phyloP scores from a whole-genome alignment of 92 coral and sea anemone genomes.

The Zoanthus sansibaricus region DNA sequence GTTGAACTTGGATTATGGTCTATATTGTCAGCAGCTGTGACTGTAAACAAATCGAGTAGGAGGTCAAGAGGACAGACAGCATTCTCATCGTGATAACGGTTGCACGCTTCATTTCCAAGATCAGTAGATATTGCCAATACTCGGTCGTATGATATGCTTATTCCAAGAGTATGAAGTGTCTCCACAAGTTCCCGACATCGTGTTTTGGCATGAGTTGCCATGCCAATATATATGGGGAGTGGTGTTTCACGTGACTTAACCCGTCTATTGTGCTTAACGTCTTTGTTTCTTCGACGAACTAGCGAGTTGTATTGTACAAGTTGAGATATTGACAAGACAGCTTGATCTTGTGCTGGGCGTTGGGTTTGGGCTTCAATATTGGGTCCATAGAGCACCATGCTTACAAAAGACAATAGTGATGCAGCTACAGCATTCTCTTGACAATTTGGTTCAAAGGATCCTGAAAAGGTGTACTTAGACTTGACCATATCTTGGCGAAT shows the following conservation, averaged over 20 bases:
- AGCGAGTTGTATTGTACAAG: constrained; percentile 24
- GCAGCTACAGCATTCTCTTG: constrained; percentile 10
- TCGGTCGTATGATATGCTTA: constrained; percentile 67
- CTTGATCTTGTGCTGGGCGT: constrained; percentile 18
- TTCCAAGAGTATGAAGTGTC: constrained; percentile 53
- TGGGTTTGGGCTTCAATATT: constrained; percentile 17
- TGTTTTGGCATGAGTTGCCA: constrained; percentile 52
- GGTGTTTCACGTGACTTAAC: constrained; percentile 59
- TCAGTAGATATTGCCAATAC: constrained; percentile 73
- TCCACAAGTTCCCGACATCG: constrained; percentile 63
- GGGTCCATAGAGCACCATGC: constrained; percentile 18
- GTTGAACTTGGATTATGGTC: constrained; percentile 79
- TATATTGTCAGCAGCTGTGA: constrained; percentile 75
- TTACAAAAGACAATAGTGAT: constrained; percentile 8
- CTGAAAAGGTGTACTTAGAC: constrained; percentile 16
- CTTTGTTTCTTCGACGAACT: constrained; percentile 22
- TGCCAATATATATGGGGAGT: constrained; percentile 53
- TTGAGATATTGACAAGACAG: constrained; percentile 21
- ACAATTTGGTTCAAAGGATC: constrained; percentile 16
- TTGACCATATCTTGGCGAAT: constrained; percentile 31
- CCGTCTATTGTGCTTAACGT: constrained; percentile 44
- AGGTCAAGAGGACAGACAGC: constrained; percentile 69
- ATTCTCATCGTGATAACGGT: constrained; percentile 58
- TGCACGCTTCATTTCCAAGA: constrained; percentile 69
- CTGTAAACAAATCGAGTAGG: constrained; percentile 55